Base-by-base conservation (phyloP, 2,888 invertebrate genomes). In the Opisthograptis luteolata region DNA sequence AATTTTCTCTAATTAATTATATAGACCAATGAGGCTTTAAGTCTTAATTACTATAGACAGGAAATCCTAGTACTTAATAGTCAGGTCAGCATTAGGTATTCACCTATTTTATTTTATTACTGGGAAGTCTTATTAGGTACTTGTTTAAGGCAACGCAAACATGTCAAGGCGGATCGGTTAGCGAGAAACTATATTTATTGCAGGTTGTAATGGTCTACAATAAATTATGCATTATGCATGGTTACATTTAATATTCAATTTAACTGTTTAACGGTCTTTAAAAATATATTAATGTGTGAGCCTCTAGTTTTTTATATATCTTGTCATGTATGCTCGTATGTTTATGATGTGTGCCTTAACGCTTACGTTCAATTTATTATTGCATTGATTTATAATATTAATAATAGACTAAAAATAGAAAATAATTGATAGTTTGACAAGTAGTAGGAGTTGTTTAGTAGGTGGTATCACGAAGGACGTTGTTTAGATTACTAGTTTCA, bases 91-190 rank as follows among this genome's bases (percentile, higher is more conserved):
- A 3, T 9, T 10, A 25, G 5, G 6, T 31, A 41, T 24, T 36
- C 15, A 41, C 17, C 7, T 13, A 8, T 25, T 24, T 36, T 8
- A 25, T 36, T 31, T 36, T 27, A 43, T 43, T 30, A 28, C 39
- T 30, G 27, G 37, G 37, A 43, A 32, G 43, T 43, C 9, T 31
- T 24, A n/a, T n/a, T n/a, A n/a, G n/a, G n/a, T n/a, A n/a, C n/a
- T n/a, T n/a, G n/a, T n/a, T n/a, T n/a, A n/a, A 24, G 12, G 27
- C 9, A 41, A 30, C 25, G 25, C 5, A 8, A 31, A 36, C 35
- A 31, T 48, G 36, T 48, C 48, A 48, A 48, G 48, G 48, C 36
- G 41, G 25, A 19, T 48, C 30, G 31, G 36, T 42, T 48, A 8
- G 42, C 30, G 10, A 36, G 19, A 45, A 13, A 14, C 14, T 47